Evolutionary conservation across 2,797 vertebrate genomes (phyloP).

Genomic region (Perodicticus potto): DNA sequence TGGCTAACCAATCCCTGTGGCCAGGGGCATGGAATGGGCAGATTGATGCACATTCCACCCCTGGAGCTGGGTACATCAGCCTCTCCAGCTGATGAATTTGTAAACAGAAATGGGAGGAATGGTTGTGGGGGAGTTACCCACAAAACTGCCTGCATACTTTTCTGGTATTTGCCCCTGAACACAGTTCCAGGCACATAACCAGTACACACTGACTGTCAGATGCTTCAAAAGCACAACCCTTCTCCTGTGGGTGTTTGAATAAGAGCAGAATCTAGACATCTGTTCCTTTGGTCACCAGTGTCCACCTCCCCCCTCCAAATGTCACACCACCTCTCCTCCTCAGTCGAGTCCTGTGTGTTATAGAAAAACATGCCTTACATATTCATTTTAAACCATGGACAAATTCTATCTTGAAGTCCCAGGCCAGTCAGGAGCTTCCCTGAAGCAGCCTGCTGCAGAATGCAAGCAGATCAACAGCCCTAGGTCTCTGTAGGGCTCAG

Average conservation of each 20-base stretch:
- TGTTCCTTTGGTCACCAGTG: background rate
- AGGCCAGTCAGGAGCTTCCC: background rate
- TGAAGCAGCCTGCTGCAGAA: background rate
- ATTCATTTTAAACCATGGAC: conserved; percentile 30
- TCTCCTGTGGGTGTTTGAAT: background rate
- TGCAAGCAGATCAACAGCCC: background rate
- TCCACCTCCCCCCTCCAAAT: background rate
- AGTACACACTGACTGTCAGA: background rate
- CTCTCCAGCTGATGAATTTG: background rate
- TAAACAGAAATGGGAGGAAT: background rate
- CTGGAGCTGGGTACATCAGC: background rate
- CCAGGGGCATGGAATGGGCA: background rate
- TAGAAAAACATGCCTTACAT: background rate
- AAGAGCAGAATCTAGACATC: background rate
- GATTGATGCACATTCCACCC: background rate
- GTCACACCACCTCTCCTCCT: background rate
- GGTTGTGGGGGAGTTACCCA: background rate
- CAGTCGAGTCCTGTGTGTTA: background rate
- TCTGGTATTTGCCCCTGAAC: background rate
- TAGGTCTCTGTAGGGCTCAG: background rate
- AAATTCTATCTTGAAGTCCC: background rate
- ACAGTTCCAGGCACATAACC: background rate
- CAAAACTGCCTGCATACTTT: background rate
- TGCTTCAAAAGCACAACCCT: background rate
- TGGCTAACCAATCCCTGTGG: background rate